These are phyloP conservation scores for Xiphophorus birchmanni DNA, from an alignment of 2,797 vertebrate genomes.

Conservation along the genomic window DNA sequence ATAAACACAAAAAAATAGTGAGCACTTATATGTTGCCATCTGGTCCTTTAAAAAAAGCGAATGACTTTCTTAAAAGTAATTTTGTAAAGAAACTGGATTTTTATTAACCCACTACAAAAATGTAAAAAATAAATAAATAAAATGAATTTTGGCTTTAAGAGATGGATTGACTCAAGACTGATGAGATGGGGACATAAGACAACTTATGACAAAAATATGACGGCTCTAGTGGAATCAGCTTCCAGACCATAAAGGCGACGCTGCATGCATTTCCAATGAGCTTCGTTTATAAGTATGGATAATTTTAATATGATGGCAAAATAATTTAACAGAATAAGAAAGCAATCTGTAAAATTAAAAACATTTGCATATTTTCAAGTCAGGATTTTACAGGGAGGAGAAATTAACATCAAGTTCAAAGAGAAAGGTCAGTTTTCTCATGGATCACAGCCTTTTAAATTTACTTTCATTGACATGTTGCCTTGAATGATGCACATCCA, in stretches of 20 bases:
- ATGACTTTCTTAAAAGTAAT: not conserved
- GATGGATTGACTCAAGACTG: not conserved
- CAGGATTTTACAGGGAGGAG: constrained; percentile 41
- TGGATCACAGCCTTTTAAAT: constrained; percentile 71
- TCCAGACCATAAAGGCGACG: not conserved
- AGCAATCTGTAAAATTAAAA: constrained; percentile 17
- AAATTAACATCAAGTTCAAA: constrained; percentile 48
- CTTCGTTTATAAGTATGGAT: not conserved
- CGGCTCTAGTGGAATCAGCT: not conserved
- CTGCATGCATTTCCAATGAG: not conserved
- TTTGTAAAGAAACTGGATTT: not conserved
- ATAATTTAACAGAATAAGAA: not conserved
- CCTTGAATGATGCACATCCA: constrained; percentile 63
- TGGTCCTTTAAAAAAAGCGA: not conserved
- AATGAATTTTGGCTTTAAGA: not conserved
- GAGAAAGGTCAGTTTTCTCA: constrained; percentile 76
- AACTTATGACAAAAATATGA: not conserved
- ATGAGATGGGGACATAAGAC: not conserved
- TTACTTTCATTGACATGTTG: constrained; percentile 71
- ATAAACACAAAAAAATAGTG: not conserved
- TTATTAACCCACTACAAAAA: not conserved
- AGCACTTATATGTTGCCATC: not conserved
- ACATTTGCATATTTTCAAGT: constrained; percentile 50
- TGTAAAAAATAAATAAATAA: not conserved
- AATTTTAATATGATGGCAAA: not conserved